Conservation (phyloP, 2,797 vertebrate species). For the Calcarius lapponicus region DNA sequence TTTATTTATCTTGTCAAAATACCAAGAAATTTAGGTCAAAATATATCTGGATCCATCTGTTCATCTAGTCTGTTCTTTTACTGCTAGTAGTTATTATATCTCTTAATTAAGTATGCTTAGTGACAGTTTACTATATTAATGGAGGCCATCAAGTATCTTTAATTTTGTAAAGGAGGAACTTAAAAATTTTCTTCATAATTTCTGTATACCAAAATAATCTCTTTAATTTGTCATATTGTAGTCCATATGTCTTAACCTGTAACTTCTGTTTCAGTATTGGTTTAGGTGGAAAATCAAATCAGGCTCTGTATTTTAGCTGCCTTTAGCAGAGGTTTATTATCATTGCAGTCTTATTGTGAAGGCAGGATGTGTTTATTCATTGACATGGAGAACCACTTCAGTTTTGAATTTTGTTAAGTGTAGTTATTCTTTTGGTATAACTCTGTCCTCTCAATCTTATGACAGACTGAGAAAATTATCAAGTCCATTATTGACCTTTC, state of each 20-base stretch:
- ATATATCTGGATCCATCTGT: constrained; percentile 51
- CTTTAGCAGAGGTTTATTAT: neutral
- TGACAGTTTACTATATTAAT: neutral
- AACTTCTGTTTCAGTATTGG: neutral
- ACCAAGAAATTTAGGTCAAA: constrained; percentile 50
- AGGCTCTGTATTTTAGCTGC: neutral
- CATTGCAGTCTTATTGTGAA: neutral
- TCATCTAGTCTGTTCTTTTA: constrained; percentile 62
- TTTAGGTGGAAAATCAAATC: neutral
- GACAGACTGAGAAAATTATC: neutral
- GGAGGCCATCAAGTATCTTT: neutral
- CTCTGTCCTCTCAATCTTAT: neutral
- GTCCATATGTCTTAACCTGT: neutral
- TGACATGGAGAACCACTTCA: neutral
- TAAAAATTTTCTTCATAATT: neutral
- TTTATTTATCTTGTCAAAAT: constrained; percentile 46
- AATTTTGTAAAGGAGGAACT: neutral
- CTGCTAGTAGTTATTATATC: constrained; percentile 3
- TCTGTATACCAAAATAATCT: neutral
- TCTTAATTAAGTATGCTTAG: constrained; percentile 35
- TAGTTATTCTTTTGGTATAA: neutral
- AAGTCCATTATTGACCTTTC: neutral
- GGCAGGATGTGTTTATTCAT: neutral
- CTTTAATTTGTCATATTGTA: neutral
- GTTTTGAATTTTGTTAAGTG: neutral